Conservation (phyloP, 2,888 invertebrate species). For the Agrotis exclamationis region DNA sequence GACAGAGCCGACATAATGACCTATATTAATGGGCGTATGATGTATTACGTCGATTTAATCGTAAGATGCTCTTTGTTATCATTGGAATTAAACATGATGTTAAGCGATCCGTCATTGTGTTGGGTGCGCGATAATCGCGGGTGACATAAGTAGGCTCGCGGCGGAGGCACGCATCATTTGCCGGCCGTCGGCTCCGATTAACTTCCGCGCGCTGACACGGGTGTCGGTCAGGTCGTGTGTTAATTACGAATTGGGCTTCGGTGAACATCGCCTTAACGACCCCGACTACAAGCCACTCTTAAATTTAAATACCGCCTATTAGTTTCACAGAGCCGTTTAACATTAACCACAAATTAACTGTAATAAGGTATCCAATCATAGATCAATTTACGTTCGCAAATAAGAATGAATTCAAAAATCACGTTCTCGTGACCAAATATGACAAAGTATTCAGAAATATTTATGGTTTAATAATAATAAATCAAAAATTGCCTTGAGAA, state of each 20-base stretch:
- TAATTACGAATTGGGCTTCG: constrained; percentile 80
- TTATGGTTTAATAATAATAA: constrained; percentile 40
- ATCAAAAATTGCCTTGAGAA: constrained; percentile 50
- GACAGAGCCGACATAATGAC: constrained; percentile 59
- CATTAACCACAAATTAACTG: constrained; percentile 58
- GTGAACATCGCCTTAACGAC: constrained; percentile 74
- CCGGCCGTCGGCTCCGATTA: constrained; percentile 84
- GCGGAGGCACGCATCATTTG: constrained; percentile 87
- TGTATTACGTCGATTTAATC: constrained; percentile 64
- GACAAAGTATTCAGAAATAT: constrained; percentile 27
- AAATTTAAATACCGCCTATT: constrained; percentile 74
- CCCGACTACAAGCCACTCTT: constrained; percentile 68
- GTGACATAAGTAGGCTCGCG: constrained; percentile 84
- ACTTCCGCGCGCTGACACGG: constrained; percentile 81
- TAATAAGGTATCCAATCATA: constrained; percentile 55
- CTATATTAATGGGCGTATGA: constrained; percentile 54
- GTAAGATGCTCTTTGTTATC: constrained; percentile 62
- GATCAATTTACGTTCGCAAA: constrained; percentile 39
- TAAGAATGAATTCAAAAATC: constrained; percentile 37
- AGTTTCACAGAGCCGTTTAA: constrained; percentile 67
- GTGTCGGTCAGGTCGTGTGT: constrained; percentile 75
- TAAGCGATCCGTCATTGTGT: constrained; percentile 78
- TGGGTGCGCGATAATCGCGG: constrained; percentile 81
- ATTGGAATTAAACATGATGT: constrained; percentile 63
- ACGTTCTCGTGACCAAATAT: constrained; percentile 29